These are phyloP conservation scores for Andrena camellia DNA, from an alignment of 2,888 invertebrate species.

Conservation along the genomic window DNA sequence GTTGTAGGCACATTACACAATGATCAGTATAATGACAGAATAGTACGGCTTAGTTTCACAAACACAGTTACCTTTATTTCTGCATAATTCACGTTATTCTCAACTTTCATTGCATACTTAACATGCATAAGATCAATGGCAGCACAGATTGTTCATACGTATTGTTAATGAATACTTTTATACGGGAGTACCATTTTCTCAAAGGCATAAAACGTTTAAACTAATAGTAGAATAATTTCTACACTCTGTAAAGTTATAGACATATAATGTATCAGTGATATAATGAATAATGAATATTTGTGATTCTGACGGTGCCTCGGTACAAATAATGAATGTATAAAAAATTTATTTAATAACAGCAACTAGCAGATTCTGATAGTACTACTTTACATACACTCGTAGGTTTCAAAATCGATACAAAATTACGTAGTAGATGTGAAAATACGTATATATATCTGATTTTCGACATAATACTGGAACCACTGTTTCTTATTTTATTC, in stretches of 20 bases:
- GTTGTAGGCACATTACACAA: constrained; percentile 43
- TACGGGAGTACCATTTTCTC: not conserved
- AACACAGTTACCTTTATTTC: constrained; percentile 40
- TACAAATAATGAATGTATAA: constrained; percentile 2
- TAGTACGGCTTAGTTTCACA: constrained; percentile 50
- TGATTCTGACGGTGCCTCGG: constrained; percentile 6
- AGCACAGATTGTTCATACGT: constrained; percentile 19
- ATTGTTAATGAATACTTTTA: constrained; percentile 11
- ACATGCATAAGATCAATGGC: constrained; percentile 16
- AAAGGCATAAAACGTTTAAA: constrained; percentile 11
- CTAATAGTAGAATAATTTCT: constrained; percentile 8
- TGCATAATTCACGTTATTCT: constrained; percentile 25
- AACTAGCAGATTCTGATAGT: not conserved
- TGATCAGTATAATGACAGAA: constrained; percentile 46
- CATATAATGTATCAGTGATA: constrained; percentile 13
- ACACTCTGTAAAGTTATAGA: constrained; percentile 16
- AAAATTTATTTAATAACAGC: constrained; percentile 12
- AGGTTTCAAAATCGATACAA: constrained; percentile 19
- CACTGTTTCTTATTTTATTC: constrained; percentile 63
- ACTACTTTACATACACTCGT: constrained; percentile 11
- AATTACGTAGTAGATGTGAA: constrained; percentile 24
- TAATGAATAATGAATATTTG: constrained; percentile 1
- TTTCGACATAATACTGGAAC: constrained; percentile 58
- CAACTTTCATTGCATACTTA: constrained; percentile 29
- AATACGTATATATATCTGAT: constrained; percentile 67